These are phyloP conservation scores for Agonum fuliginosum DNA, from an alignment of 2,888 invertebrate genomes.

Conservation along the genomic window DNA sequence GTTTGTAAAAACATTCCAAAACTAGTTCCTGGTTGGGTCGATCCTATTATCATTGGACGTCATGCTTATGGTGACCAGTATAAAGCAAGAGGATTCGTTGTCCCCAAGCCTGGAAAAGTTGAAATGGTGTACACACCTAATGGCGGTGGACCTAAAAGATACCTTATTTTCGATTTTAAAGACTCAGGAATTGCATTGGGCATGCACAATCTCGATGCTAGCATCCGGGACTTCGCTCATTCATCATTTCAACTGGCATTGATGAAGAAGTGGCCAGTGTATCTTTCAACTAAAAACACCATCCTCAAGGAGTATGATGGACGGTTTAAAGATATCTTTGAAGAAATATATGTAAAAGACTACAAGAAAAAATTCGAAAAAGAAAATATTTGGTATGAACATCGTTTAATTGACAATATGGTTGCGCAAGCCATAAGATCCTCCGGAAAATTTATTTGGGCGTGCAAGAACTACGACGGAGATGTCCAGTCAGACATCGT, in stretches of 20 bases:
- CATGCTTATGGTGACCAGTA: conserved; percentile 95
- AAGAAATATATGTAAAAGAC: conserved; percentile 87
- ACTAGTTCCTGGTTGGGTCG: conserved; percentile 90
- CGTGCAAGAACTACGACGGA: conserved; percentile 95
- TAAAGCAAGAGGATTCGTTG: conserved; percentile 88
- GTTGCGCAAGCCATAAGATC: conserved; percentile 91
- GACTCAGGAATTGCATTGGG: conserved; percentile 85
- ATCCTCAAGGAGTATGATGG: conserved; percentile 93
- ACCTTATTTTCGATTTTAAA: conserved; percentile 83
- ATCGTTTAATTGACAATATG: conserved; percentile 94
- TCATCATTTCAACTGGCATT: conserved; percentile 92
- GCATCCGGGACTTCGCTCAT: conserved; percentile 88
- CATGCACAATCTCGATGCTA: conserved; percentile 95
- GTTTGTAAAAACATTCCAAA: conserved; percentile 90
- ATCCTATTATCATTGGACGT: conserved; percentile 90
- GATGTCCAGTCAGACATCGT: conserved; percentile 94
- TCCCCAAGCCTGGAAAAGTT: conserved; percentile 84
- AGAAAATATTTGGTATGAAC: conserved; percentile 92
- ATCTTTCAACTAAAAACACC: conserved; percentile 93
- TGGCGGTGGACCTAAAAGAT: conserved; percentile 76
- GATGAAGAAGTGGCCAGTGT: conserved; percentile 91
- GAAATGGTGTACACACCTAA: conserved; percentile 83
- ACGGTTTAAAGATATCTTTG: conserved; percentile 93
- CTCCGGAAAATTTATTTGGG: conserved; percentile 91
- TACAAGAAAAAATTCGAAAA: conserved; percentile 86